Conservation (phyloP, 2,113 vertebrate genomes). For the Grus americana region DNA sequence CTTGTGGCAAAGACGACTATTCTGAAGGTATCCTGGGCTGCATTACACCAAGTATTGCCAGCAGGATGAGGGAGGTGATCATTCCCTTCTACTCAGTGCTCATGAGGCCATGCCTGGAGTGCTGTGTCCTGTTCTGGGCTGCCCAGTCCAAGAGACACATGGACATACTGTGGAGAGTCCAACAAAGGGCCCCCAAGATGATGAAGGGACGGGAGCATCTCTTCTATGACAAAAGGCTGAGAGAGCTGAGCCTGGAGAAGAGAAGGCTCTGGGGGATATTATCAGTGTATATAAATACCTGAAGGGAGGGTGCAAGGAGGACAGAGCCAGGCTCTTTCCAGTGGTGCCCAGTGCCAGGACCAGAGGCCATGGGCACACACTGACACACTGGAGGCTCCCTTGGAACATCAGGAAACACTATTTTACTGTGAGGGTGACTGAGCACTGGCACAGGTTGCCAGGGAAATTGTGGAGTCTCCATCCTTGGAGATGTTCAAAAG, state of each 20-base stretch:
- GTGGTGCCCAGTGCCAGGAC: background rate
- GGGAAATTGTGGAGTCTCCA: background rate
- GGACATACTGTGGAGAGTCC: no score
- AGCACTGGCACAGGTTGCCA: background rate
- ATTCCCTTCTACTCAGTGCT: background rate
- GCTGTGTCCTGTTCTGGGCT: background rate
- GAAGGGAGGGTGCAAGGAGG: background rate
- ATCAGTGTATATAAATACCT: background rate
- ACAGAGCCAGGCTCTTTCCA: background rate
- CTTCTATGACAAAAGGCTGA: background rate
- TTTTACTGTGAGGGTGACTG: fast-evolving
- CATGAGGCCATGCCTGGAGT: background rate
- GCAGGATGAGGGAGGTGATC: background rate
- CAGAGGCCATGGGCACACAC: background rate
- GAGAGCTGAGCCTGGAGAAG: background rate
- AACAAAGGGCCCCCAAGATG: background rate
- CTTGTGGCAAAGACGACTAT: background rate
- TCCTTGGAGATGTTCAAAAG: background rate
- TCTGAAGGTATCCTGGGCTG: background rate
- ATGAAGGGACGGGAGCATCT: background rate
- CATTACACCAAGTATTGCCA: background rate
- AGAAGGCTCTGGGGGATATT: fast-evolving
- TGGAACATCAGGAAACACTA: background rate
- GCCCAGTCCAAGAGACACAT: background rate
- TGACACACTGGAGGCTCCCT: background rate